phyloP scores from a whole-genome alignment of 2,797 vertebrate genomes.

The Leptatherina wallacei region DNA sequence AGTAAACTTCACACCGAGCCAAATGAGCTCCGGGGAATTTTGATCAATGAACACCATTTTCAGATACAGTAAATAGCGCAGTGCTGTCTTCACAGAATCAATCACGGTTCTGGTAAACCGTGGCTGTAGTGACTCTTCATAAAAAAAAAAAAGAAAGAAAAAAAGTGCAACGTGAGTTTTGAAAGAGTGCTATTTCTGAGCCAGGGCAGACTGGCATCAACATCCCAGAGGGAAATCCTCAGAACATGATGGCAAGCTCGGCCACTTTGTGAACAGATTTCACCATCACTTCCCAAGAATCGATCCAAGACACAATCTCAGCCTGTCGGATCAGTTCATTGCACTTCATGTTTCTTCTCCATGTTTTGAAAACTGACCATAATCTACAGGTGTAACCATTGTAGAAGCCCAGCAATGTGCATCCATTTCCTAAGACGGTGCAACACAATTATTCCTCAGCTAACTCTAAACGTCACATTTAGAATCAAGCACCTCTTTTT shows the following conservation, averaged over 20 bases:
- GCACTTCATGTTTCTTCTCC: conserved; percentile 38
- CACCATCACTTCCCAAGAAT: conserved; percentile 11
- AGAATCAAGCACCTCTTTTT: conserved; percentile 1
- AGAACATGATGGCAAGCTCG: background rate
- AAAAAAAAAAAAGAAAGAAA: conserved; percentile 8
- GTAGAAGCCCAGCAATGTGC: conserved; percentile 41
- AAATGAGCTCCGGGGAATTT: conserved; percentile 64
- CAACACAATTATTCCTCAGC: background rate
- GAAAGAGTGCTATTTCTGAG: conserved; percentile 33
- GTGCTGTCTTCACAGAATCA: conserved; percentile 53
- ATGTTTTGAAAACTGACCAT: conserved; percentile 25
- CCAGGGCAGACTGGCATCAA: conserved; percentile 9
- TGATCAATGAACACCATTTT: conserved; percentile 63
- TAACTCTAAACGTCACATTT: background rate
- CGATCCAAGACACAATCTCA: conserved; percentile 35
- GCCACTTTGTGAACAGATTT: conserved; percentile 24
- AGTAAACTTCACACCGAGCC: conserved; percentile 59
- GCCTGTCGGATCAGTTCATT: conserved; percentile 48
- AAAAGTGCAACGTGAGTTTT: conserved; percentile 31
- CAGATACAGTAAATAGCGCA: conserved; percentile 53
- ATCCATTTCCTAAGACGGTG: background rate
- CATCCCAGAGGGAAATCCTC: conserved; percentile 27
- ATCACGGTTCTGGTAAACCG: conserved; percentile 51
- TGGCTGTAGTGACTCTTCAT: conserved; percentile 44
- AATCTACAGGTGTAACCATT: conserved; percentile 39